Percentiles rank a stretch among this genome's conserved stretches.
Evolutionary conservation across 2,888 invertebrate species (phyloP).

Genomic region (Hybos culiciformis): DNA sequence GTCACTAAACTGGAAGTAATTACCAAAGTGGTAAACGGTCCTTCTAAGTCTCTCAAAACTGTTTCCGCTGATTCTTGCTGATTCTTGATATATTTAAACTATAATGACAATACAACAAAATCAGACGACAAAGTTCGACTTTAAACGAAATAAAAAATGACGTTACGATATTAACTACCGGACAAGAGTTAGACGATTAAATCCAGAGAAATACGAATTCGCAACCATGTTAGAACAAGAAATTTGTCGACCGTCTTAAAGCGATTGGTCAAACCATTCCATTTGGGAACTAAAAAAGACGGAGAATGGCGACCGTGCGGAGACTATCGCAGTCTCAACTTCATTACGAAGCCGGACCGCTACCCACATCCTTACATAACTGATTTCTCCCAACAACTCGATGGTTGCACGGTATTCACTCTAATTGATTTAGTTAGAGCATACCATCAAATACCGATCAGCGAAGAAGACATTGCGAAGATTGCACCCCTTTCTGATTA

Average conservation of each 20-base stretch:
- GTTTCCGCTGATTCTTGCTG: neutral
- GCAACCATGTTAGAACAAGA: neutral
- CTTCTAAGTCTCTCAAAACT: neutral
- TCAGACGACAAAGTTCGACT: neutral
- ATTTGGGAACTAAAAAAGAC: neutral
- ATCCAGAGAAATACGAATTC: neutral
- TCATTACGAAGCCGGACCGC: neutral
- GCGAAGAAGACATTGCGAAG: constrained; percentile 9
- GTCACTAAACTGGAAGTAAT: neutral
- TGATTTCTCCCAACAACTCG: constrained; percentile 10
- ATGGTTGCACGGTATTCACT: constrained; percentile 11
- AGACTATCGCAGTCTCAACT: neutral
- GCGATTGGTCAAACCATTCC: neutral
- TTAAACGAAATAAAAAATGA: neutral
- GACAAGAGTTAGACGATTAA: neutral
- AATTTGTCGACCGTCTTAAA: neutral
- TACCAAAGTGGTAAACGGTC: neutral
- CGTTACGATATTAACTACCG: neutral
- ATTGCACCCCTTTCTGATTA: constrained; percentile 13
- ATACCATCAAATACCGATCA: constrained; percentile 15
- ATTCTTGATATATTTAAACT: neutral
- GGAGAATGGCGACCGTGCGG: neutral
- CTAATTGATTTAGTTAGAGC: constrained; percentile 10
- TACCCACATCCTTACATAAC: constrained; percentile 6
- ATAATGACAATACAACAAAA: neutral